Percentiles rank a stretch among this genome's conserved stretches.
Evolutionary conservation across 2,797 vertebrate species (phyloP).

Genomic region (Takifugu ocellatus): DNA sequence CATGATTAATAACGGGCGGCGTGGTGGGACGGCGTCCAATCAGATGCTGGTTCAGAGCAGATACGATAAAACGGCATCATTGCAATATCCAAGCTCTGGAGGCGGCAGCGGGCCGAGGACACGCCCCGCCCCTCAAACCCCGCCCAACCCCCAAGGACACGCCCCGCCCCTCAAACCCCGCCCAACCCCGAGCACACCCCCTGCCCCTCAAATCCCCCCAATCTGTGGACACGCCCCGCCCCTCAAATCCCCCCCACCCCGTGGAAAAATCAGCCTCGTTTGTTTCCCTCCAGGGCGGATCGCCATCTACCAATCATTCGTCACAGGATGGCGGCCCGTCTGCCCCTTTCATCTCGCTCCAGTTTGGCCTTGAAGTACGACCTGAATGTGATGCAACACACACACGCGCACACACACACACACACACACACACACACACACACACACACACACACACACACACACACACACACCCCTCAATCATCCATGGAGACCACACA

Average conservation of each 20-base stretch:
- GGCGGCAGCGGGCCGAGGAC: no score
- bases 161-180: slow-evolving; percentile 35
- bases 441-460: slow-evolving; percentile 17
- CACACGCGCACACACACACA: no score
- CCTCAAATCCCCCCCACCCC: slow-evolving; percentile 40
- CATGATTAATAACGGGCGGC: no score
- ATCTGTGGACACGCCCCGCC: slow-evolving; percentile 18
- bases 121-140: no score
- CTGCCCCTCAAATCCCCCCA: slow-evolving; percentile 31
- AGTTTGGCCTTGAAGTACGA: slow-evolving; percentile 59
- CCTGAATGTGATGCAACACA: slow-evolving; percentile 36
- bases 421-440: no score
- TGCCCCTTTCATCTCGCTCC: slow-evolving; percentile 59
- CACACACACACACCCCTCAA: no score
- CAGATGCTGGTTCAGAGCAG: no score
- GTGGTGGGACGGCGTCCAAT: no score
- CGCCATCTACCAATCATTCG: slow-evolving; percentile 56
- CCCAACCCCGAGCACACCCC: slow-evolving; percentile 1
- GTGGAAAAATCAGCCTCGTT: slow-evolving; percentile 41
- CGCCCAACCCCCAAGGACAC: neutral
- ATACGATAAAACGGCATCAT: slow-evolving; percentile 2
- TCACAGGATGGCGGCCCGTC: slow-evolving; percentile 40
- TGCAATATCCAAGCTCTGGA: neutral
- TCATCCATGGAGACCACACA: neutral
- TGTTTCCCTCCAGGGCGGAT: slow-evolving; percentile 55